Percentiles rank a stretch among this genome's conserved stretches.
Conservation (phyloP, 2,888 invertebrate genomes). For the Pristionchus arcanus region DNA sequence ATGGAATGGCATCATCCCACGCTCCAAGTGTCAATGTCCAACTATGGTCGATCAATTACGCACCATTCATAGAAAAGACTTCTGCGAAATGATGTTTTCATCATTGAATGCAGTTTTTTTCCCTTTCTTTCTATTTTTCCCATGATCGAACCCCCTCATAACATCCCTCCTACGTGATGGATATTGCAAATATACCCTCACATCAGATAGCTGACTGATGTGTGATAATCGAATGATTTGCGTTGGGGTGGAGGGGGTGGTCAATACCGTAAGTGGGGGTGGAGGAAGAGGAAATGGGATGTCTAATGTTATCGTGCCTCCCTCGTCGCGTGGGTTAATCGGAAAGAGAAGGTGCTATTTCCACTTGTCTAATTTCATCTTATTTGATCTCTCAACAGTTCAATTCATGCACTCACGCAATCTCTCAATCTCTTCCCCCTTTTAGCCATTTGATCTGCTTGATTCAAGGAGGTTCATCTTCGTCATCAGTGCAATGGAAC, state of each 20-base stretch:
- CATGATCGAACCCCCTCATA: not conserved
- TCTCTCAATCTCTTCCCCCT: not conserved
- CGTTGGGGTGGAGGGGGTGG: slow-evolving; percentile 4
- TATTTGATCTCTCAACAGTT: slow-evolving; percentile 12
- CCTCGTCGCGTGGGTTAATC: not conserved
- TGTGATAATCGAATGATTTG: slow-evolving; percentile 11
- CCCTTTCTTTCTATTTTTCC: not conserved
- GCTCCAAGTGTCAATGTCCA: not conserved
- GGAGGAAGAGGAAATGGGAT: not conserved
- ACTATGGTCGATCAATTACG: not conserved
- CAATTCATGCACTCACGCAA: slow-evolving; percentile 10
- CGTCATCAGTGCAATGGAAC: not conserved
- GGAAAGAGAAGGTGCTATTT: slow-evolving; percentile 6
- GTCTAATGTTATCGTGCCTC: not conserved
- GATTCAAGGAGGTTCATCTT: not conserved
- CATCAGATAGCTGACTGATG: not conserved
- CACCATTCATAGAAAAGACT: not conserved
- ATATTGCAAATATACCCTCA: not conserved
- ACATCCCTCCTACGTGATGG: not conserved
- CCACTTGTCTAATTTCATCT: not conserved
- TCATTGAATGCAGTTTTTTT: not conserved
- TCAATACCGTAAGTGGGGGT: not conserved
- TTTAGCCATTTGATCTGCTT: not conserved
- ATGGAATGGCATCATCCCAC: not conserved
- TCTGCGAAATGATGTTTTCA: not conserved